Conservation (phyloP, 1,140 invertebrate genomes). For the Tenebrio molitor region DNA sequence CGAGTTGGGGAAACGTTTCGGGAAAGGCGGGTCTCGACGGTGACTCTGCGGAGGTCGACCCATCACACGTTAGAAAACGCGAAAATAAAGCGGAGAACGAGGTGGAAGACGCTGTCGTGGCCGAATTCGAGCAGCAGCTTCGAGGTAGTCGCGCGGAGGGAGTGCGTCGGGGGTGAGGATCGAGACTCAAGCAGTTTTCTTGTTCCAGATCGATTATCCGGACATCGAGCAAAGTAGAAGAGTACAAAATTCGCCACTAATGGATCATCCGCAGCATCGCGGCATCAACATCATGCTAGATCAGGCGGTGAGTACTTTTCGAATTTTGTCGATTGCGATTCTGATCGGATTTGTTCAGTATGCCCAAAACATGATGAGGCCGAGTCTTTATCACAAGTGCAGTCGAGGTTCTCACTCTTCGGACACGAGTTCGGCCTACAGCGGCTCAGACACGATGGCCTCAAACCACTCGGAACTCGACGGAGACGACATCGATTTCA, state of each 20-base stretch:
- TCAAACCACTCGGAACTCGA: conserved; percentile 88
- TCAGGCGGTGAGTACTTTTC: conserved; percentile 70
- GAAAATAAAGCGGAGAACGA: conserved; percentile 49
- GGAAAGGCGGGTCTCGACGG: conserved; percentile 56
- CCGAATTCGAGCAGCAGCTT: conserved; percentile 51
- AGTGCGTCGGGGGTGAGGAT: background rate
- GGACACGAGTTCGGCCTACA: conserved; percentile 95
- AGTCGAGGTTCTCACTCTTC: conserved; percentile 90
- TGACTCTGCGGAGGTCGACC: conserved; percentile 50
- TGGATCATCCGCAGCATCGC: conserved; percentile 70
- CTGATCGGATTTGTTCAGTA: conserved; percentile 52
- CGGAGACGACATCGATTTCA: conserved; percentile 91
- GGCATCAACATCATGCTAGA: conserved; percentile 75
- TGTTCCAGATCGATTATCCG: conserved; percentile 84
- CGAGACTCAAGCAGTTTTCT: background rate
- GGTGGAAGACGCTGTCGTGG: conserved; percentile 61
- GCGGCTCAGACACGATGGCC: conserved; percentile 96
- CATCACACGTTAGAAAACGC: conserved; percentile 49
- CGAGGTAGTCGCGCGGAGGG: conserved; percentile 52
- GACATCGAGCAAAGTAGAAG: conserved; percentile 74
- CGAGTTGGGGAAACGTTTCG: conserved; percentile 52
- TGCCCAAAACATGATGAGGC: conserved; percentile 57
- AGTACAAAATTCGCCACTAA: conserved; percentile 61
- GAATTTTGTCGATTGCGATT: conserved; percentile 9
- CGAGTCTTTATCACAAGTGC: conserved; percentile 72